phyloP scores from a whole-genome alignment of 2,113 vertebrate species.

The Brevimyrus niger region DNA sequence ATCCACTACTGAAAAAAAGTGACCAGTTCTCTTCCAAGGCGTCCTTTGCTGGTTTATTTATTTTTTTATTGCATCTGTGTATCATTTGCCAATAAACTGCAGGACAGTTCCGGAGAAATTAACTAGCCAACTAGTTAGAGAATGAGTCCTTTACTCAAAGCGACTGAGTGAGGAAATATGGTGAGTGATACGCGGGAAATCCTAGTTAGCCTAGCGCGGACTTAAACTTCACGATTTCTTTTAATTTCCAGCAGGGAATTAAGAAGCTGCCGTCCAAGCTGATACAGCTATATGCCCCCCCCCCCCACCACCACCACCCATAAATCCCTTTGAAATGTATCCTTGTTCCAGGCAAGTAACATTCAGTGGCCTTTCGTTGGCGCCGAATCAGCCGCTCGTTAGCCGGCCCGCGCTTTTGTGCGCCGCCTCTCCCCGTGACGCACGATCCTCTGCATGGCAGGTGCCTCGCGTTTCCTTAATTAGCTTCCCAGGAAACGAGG shows the following conservation, averaged over 20 bases:
- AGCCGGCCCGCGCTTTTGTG: neutral
- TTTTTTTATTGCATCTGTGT: neutral
- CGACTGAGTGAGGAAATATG: neutral
- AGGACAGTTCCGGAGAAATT: neutral
- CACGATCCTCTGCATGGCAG: conserved; percentile 25
- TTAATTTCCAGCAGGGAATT: neutral
- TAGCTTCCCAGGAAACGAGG: conserved; percentile 13
- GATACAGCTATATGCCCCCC: neutral
- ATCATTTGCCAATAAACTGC: neutral
- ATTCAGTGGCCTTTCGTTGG: neutral
- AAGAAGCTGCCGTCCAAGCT: neutral
- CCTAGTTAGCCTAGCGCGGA: neutral
- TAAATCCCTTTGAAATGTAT: neutral
- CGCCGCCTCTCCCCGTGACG: neutral
- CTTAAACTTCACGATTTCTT: neutral
- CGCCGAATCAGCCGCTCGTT: neutral
- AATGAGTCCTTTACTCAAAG: neutral
- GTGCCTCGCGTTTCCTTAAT: conserved; percentile 31
- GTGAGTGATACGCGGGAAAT: neutral
- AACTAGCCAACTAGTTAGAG: neutral
- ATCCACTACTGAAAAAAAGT: neutral
- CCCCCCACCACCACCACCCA: neutral
- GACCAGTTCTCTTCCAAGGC: neutral
- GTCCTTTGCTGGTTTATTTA: neutral
- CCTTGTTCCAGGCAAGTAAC: neutral